Evolutionary conservation across 2,113 vertebrate species (phyloP).

Genomic region (Phalacrocorax aristotelis): DNA sequence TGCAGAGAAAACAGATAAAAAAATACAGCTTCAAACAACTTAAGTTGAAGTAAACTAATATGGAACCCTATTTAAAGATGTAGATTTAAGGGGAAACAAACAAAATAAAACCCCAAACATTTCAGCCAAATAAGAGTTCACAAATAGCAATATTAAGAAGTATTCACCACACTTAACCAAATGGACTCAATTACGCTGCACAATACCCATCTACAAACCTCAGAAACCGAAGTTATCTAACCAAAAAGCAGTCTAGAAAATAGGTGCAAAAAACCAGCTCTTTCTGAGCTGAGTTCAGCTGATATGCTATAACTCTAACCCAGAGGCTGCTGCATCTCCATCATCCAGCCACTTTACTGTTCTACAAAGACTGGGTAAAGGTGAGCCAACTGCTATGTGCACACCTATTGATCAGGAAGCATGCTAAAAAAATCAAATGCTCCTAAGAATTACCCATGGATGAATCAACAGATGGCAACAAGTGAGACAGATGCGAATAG

Average conservation of each 20-base stretch:
- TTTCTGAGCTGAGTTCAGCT: not conserved
- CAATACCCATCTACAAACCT: not conserved
- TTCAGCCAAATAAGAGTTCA: not conserved
- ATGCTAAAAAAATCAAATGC: not conserved
- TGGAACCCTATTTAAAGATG: not conserved
- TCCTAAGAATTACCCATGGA: not conserved
- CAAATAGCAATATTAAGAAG: not conserved
- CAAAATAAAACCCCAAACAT: not conserved
- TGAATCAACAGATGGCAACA: slow-evolving; percentile 5
- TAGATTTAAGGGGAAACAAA: not conserved
- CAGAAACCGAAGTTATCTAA: not conserved
- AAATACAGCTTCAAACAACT: not conserved
- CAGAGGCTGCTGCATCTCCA: not conserved
- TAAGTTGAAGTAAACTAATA: not conserved
- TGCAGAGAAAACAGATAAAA: not conserved
- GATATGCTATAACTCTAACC: not conserved
- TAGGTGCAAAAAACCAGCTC: not conserved
- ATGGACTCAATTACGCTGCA: not conserved
- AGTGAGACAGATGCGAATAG: not conserved
- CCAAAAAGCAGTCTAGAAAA: not conserved
- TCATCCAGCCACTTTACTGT: not conserved
- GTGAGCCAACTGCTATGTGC: not conserved
- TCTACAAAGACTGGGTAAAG: not conserved
- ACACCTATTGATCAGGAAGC: not conserved
- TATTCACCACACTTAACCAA: not conserved